Evolutionary conservation across 1,140 invertebrate species (phyloP), one percentile per base, ranked within the genome.

Genomic region (Penaeus chinensis): DNA sequence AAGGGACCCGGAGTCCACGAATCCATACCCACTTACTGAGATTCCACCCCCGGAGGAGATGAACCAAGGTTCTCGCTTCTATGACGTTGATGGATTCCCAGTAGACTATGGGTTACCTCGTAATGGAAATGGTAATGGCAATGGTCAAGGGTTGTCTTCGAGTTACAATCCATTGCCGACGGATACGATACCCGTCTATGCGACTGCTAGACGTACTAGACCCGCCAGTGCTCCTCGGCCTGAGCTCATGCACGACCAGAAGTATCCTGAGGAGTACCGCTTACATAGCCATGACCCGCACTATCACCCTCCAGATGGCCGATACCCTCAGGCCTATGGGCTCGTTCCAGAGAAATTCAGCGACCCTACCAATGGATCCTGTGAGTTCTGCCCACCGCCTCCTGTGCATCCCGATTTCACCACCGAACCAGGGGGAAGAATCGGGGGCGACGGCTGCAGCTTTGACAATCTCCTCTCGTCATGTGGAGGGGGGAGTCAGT

Each of bases 361-460:
- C 16, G 81, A 84, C n/a, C 47, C 77, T 16, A 79, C 54, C 24
- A 47, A 83, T 76, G 82, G 77, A 22, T 84, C 84, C 24, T 89
- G 88, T 32, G 88, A 84, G 69, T 89, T 82, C 81, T 89, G 80
- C 62, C 89, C 76, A 71, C 83, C 71, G 20, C 84, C 79, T 42
- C 89, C 79, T 2, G 84, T 74, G 65, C 82, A 71, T 71, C 82
- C 47, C 19, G 84, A 66, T 22, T 82, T 76, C 54, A 24, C 62
- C 3, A 62, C 63, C 27, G 89, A 89, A 7, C 81, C 89, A 27
- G 80, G 81, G 7, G 84, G 87, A 5, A 47, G 87, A 37, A 89
- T 90, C 37, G 85, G 89, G 22, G 89, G 87, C 5, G 89, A 90
- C 78, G 89, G 89, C 0, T 90, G 89, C 61, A 90, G 89, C 37